A percentile compares a stretch with the other conserved stretches of the same genome.
phyloP scores from a whole-genome alignment of 2,113 vertebrate species.

The Peromyscus maniculatus region DNA sequence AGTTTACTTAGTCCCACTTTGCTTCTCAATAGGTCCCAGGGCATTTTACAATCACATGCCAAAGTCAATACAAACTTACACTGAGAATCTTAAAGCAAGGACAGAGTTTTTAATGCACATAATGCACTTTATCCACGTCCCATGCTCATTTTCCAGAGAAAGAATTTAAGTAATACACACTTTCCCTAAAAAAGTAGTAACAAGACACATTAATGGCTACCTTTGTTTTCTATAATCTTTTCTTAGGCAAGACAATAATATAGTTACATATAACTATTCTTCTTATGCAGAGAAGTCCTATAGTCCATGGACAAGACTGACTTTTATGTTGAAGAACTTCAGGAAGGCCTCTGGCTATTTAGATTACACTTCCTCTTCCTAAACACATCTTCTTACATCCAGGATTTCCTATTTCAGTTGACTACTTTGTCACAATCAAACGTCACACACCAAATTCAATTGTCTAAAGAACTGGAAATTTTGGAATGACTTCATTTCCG shows the following conservation, averaged over 20 bases:
- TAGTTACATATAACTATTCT: not conserved
- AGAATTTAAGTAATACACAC: not conserved
- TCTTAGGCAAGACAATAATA: not conserved
- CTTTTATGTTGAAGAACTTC: constrained; percentile 25
- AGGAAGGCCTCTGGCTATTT: not conserved
- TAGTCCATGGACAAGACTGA: not conserved
- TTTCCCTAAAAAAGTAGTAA: constrained; percentile 46
- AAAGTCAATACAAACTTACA: not conserved
- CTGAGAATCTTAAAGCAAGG: not conserved
- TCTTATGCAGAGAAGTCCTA: constrained; percentile 3
- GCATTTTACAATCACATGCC: not conserved
- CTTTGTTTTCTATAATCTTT: not conserved
- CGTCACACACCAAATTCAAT: not conserved
- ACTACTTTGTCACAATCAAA: constrained; percentile 12
- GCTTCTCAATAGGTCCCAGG: not conserved
- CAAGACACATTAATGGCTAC: not conserved
- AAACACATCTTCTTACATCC: not conserved
- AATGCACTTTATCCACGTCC: not conserved
- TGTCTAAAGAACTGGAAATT: constrained; percentile 48
- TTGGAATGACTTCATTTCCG: not conserved
- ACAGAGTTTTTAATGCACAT: not conserved
- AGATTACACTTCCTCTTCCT: not conserved
- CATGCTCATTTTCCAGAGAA: constrained; percentile 1
- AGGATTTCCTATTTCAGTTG: not conserved
- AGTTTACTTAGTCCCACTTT: not conserved